A percentile compares a stretch with the other conserved stretches of the same genome.
Evolutionary conservation across 2,797 vertebrate genomes (phyloP).

Genomic region (Ataeniobius toweri): DNA sequence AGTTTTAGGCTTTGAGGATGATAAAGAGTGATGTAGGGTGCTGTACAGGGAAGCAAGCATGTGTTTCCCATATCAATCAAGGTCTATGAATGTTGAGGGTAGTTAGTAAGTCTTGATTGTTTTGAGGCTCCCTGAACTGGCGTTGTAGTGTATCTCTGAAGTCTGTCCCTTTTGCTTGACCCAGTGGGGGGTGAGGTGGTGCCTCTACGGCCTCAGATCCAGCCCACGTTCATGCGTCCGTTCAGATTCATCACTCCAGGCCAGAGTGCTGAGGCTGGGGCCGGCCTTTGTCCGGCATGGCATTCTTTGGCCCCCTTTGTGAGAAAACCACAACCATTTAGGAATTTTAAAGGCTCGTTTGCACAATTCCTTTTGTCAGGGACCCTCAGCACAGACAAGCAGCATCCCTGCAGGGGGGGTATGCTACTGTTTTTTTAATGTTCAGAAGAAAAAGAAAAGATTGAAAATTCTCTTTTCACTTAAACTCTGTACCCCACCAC

Average conservation of each 20-base stretch:
- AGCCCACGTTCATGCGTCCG: constrained; percentile 97
- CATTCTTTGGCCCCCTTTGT: constrained; percentile 97
- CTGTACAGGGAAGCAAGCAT: constrained; percentile 73
- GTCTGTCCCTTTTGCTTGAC: constrained; percentile 87
- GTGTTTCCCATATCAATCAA: constrained; percentile 99
- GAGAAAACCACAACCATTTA: constrained; percentile 90
- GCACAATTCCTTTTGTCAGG: constrained; percentile 98
- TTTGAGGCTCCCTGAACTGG: constrained; percentile 85
- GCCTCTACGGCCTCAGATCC: constrained; percentile 85
- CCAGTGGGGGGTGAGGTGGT: constrained; percentile 85
- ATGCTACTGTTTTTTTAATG: constrained; percentile 46
- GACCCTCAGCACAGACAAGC: constrained; percentile 86
- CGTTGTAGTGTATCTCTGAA: constrained; percentile 74
- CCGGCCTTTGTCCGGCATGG: constrained; percentile 87
- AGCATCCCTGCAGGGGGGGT: constrained; percentile 67
- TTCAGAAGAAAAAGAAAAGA: constrained; percentile 48
- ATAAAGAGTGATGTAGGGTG: constrained; percentile 71
- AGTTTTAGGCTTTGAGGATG: constrained; percentile 77
- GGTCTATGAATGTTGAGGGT: constrained; percentile 87
- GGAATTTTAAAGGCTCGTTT: constrained; percentile 99
- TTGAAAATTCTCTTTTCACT: constrained; percentile 45
- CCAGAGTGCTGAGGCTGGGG: constrained; percentile 75
- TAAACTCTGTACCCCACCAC: constrained; percentile 29
- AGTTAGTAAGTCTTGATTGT: constrained; percentile 92
- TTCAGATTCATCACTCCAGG: constrained; percentile 95